Conservation (phyloP, 2,113 vertebrate species). For the Apteryx mantelli region DNA sequence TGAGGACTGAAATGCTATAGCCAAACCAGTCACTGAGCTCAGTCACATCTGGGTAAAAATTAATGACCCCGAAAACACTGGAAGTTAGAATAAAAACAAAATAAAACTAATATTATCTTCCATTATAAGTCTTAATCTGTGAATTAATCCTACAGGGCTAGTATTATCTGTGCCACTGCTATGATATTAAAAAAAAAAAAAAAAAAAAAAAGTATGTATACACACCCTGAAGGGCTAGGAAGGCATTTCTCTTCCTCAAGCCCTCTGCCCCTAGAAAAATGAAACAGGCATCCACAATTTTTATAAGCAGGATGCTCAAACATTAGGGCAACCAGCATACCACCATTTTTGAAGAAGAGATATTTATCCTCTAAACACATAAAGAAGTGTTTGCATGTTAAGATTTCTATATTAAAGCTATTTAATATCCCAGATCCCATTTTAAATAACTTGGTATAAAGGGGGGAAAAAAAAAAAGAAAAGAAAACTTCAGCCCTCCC, state of each 20-base stretch:
- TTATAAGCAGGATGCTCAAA: background rate
- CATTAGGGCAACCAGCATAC: background rate
- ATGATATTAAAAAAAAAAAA: background rate
- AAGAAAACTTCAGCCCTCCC: background rate
- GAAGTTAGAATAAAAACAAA: background rate
- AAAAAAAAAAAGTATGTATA: background rate
- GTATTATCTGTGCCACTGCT: background rate
- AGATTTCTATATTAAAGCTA: background rate
- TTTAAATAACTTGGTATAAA: background rate
- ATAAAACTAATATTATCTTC: background rate
- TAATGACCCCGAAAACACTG: accelerated
- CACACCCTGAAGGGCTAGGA: background rate
- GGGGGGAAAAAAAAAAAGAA: background rate
- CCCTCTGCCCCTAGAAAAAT: background rate
- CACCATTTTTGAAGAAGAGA: background rate
- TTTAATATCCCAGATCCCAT: background rate
- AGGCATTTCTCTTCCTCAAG: background rate
- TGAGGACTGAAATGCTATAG: background rate
- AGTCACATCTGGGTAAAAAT: background rate
- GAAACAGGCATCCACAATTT: background rate
- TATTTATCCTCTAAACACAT: background rate
- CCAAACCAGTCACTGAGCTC: background rate
- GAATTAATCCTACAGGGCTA: too few relatives aligned
- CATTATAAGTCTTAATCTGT: background rate
- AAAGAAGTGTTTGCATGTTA: background rate